Base-by-base conservation (phyloP, 2,888 invertebrate genomes). In the Phragmatobia fuliginosa region DNA sequence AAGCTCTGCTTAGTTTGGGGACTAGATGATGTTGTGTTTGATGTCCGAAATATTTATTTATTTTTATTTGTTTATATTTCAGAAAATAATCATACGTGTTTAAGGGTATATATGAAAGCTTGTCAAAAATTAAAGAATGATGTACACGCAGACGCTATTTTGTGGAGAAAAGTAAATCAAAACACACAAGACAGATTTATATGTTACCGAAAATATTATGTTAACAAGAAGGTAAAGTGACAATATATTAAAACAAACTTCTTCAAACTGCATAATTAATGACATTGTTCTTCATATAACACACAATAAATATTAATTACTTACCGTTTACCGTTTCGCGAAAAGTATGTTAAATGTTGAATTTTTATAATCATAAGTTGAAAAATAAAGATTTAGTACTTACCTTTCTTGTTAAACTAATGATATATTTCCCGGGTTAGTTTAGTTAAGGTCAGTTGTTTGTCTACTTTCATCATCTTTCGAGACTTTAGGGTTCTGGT, bases 91-190 rank as follows among this genome's bases (percentile, higher is more conserved):
- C 49, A 38, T 16, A 16, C 32, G 25, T 67, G 38, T 67, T 56
- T 11, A 10, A 52, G 32, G 18, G 74, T 72, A 66, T 38, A 74
- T 66, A 41, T 45, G 56, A 81, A 59, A 31, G 73, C 85, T 61
- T 90, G 87, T 88, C 66, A 74, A 45, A 81, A 78, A 32, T 72
- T 90, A 16, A 87, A 87, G 68, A 85, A 76, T 69, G 79, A 86
- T 70, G 79, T 92, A 7, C 80, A 86, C 67, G 82, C 80, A 73
- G 91, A 92, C 75, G 83, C 83, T 18, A 63, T 79, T 65, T 74
- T 88, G 38, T 92, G 91, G 92, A 81, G 71, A 2, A 87, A 88
- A 68, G 74, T 90, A 41, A 82, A 86, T 62, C 81, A 81, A 52
- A 83, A 76, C 38, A 85, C 87, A 58, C 77, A 74, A 68, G 74